Percentiles rank a stretch among this genome's conserved stretches.
phyloP scores from a whole-genome alignment of 2,888 invertebrate genomes.

The Nephrotoma guestfalica region DNA sequence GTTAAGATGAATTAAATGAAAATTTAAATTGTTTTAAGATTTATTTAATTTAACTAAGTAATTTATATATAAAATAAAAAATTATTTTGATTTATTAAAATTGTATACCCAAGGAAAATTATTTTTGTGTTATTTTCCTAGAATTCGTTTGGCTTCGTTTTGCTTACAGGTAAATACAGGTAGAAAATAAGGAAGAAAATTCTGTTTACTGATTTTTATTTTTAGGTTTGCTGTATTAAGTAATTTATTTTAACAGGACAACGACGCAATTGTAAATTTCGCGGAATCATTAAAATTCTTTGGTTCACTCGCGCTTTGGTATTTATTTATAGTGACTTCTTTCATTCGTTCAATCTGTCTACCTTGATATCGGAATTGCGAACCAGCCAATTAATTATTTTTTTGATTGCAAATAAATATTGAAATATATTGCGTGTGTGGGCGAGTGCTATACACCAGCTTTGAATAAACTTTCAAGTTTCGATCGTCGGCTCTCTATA shows the following conservation, averaged over 20 bases:
- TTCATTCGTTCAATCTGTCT: not conserved
- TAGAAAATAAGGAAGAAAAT: too few species aligned
- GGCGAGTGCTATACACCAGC: too few species aligned
- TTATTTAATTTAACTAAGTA: not conserved
- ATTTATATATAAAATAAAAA: not conserved
- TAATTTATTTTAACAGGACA: not conserved
- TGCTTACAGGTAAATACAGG: not conserved
- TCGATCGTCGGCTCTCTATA: too few species aligned
- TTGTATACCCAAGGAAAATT: not conserved
- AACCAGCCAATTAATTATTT: too few species aligned
- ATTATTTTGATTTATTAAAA: not conserved
- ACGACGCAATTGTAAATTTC: not conserved
- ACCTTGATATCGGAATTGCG: not conserved
- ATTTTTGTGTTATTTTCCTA: not conserved
- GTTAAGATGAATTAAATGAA: not conserved
- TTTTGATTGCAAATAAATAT: too few species aligned
- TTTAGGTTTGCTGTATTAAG: not conserved
- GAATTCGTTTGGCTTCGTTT: not conserved
- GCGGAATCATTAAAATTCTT: too few species aligned
- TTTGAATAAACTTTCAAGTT: too few species aligned
- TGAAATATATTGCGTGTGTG: too few species aligned
- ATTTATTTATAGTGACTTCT: not conserved
- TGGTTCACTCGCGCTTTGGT: not conserved
- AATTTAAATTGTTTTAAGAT: not conserved
- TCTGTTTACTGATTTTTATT: not conserved